Conservation (phyloP, 2,888 invertebrate genomes). For the Lottia scabra region DNA sequence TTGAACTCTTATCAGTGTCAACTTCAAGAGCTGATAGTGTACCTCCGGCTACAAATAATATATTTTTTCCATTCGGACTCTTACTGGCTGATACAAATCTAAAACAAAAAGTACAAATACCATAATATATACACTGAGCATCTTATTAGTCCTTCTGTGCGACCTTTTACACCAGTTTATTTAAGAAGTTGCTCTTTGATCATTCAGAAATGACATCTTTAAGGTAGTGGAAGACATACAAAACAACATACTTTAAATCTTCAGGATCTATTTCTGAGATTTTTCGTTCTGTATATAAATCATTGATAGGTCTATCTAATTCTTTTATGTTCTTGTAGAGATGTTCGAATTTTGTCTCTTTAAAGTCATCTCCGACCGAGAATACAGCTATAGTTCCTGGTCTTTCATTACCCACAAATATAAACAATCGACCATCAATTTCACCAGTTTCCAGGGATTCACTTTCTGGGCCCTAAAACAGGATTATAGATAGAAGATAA, state of each 20-base stretch:
- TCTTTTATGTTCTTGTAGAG: constrained; percentile 30
- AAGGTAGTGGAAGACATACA: too few species aligned
- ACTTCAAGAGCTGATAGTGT: constrained; percentile 24
- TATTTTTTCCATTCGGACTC: constrained; percentile 20
- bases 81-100: constrained; percentile 20
- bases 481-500: background rate
- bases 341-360: constrained; percentile 42
- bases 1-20: background rate
- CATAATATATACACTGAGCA: too few species aligned
- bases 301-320: constrained; percentile 28
- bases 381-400: constrained; percentile 50
- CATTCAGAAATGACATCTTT: too few species aligned
- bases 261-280: constrained; percentile 47
- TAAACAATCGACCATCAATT: constrained; percentile 33
- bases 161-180: too few species aligned
- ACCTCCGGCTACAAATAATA: constrained; percentile 28
- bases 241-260: constrained; percentile 35
- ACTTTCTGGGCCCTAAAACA: constrained; percentile 46
- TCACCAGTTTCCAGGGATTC: constrained; percentile 44
- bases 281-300: constrained; percentile 30
- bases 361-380: constrained; percentile 34
- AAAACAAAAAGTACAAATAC: background rate
- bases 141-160: too few species aligned
- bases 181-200: too few species aligned
- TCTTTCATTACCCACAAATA: constrained; percentile 53